Evolutionary conservation across 2,113 vertebrate genomes (phyloP), one percentile per base, ranked within the genome.

Genomic region (Anolis carolinensis): DNA sequence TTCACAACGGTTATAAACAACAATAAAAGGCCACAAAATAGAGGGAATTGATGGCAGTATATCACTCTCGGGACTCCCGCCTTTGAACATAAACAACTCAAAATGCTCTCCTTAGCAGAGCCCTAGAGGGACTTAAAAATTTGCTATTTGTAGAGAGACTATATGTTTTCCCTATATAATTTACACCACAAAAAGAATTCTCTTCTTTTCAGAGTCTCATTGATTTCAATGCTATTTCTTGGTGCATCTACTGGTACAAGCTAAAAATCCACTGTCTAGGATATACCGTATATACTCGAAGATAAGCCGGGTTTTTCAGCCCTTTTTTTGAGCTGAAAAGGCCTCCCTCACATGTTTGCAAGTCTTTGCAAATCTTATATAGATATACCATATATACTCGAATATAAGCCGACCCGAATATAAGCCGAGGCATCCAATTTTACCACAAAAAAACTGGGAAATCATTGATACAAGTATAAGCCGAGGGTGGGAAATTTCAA

Each of bases 71-170:
- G 92, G 91, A 94, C 76, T 81, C 65, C 78, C 79, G 88, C 87
- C 89, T 91, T 91, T 93, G 90, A 90, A 93, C 93, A 94, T 92
- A 94, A 95, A 94, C 92, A 95, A 88, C 92, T 93, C 77, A 81
- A 36, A 92, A 93, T n/a, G 89, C 87, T 93, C 87, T 92, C 88
- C 85, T 88, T 89, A 87, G 87, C 91, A 90, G 79, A 89, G 77
- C 92, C 89, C 92, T 81, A 77, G 92, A 93, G 92, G 86, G 90
- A 82, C 89, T 91, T 36, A 90, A 83, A 93, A 92, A 93, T 84
- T 90, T 92, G 0, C 34, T 85, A 91, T 93, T 94, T 91, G 85
- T 88, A 85, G 88, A 91, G 87, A 73, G 88, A 81, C 92, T 89
- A 91, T 85, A 92, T 80, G 89, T 95, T 94, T 94, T 59, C 86